Evolutionary conservation across 2,113 vertebrate species (phyloP).

Genomic region (Brienomyrus brachyistius): DNA sequence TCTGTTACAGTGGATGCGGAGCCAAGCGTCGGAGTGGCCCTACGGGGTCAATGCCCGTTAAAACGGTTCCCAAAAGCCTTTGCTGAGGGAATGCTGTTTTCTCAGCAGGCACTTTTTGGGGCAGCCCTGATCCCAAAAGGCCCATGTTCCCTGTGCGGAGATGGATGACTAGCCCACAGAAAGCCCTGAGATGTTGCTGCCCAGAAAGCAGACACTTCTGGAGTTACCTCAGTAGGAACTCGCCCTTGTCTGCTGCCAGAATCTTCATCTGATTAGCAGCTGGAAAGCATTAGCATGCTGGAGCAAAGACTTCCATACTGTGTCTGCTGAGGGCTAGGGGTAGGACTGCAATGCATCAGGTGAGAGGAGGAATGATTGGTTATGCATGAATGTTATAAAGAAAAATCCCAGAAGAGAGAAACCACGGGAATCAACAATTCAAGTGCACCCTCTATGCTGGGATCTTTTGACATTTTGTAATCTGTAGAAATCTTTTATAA

Average conservation of each 20-base stretch:
- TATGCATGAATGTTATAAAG: neutral
- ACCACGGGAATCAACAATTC: neutral
- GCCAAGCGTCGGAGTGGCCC: neutral
- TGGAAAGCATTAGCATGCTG: conserved; percentile 29
- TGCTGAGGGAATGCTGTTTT: neutral
- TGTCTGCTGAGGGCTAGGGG: neutral
- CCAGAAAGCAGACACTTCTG: conserved; percentile 2
- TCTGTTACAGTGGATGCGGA: neutral
- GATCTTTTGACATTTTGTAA: neutral
- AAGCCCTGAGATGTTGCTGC: neutral
- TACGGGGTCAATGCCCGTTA: neutral
- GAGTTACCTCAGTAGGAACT: neutral
- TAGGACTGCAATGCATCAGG: neutral
- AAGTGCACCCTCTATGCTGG: neutral
- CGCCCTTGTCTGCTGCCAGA: neutral
- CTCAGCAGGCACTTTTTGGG: neutral
- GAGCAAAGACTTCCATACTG: neutral
- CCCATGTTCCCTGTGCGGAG: neutral
- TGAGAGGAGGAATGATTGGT: neutral
- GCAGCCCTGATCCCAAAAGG: neutral
- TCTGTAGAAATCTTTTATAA: neutral
- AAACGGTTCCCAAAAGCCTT: neutral
- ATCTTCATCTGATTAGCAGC: conserved; percentile 23
- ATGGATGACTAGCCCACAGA: conserved; percentile 21
- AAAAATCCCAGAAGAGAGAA: neutral